Evolutionary conservation across 2,113 vertebrate genomes (phyloP), one percentile per base, ranked within the genome.

Genomic region (Gadus macrocephalus): DNA sequence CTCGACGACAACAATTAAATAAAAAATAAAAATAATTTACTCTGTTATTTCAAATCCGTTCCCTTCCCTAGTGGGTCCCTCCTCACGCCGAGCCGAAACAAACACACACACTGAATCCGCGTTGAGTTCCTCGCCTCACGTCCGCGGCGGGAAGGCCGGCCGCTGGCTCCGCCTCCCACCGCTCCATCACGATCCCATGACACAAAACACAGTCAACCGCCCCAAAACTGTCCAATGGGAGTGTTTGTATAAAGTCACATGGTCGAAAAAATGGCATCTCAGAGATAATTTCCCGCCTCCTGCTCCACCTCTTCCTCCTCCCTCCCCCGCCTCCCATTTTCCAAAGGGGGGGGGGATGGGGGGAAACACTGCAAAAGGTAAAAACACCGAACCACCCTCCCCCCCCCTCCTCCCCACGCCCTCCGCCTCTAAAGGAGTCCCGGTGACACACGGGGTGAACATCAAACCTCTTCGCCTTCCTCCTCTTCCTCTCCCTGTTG

Each of bases 191-290:
- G 42, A 12, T 49, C 42, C 42, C 42, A 49, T 49, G 42, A 49
- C 42, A 49, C 42, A 49, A 49, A 49, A 49, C 42, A 49, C 42
- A 49, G 42, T 14, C 42, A 14, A 49, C 42, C 42, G 12, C 42
- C 42, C 42, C 12, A 14, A 49, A 49, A 49, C 55, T n/a, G 55
- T n/a, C 55, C 55, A 58, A 58, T 17, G n/a, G n/a, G n/a, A 58
- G n/a, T 17, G 55, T 58, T 58, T 17, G 15, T 58, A 16, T 17
- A 58, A 58, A 58, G 55, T 58, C 55, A 58, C n/a, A n/a, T 58
- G 55, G 55, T 17, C 55, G n/a, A 58, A 58, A 58, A 58, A 58
- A 58, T 58, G 55, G 55, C 55, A 58, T 58, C 55, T 58, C 15
- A 58, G 42, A 49, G 42, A 49, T 49, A 7, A 49, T 49, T 12